These are phyloP conservation scores for Halcyon leucocephala DNA, from an alignment of 2,797 vertebrate species.

Conservation along the genomic window DNA sequence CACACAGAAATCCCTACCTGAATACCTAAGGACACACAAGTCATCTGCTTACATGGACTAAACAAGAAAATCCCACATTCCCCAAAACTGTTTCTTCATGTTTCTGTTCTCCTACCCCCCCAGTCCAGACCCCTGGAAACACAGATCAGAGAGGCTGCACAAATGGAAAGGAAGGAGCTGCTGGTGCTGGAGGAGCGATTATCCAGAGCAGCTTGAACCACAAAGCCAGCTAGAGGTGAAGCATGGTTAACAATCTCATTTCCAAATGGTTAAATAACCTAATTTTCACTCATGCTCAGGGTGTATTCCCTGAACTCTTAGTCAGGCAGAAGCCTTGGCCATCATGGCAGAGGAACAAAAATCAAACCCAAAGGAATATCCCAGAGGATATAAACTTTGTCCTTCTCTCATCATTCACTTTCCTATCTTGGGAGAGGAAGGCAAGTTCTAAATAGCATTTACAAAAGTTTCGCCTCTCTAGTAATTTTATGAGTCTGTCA, in stretches of 20 bases:
- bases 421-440: background rate
- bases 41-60: background rate
- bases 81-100: background rate
- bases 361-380: background rate
- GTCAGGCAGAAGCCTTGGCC: background rate
- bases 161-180: background rate
- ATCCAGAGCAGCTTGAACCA: background rate
- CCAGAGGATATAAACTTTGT: background rate
- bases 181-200: rapidly evolving
- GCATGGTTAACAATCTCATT: background rate
- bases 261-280: background rate
- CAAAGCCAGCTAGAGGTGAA: background rate
- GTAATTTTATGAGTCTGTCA: background rate
- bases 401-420: background rate
- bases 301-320: background rate
- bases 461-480: background rate
- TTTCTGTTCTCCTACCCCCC: background rate
- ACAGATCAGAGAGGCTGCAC: background rate
- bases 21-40: background rate
- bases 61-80: background rate
- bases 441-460: background rate
- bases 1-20: background rate
- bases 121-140: rapidly evolving
- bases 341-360: background rate
- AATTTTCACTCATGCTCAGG: too few relatives aligned